Evolutionary conservation across 2,888 invertebrate genomes (phyloP).

Genomic region (Crepidodera aurea): DNA sequence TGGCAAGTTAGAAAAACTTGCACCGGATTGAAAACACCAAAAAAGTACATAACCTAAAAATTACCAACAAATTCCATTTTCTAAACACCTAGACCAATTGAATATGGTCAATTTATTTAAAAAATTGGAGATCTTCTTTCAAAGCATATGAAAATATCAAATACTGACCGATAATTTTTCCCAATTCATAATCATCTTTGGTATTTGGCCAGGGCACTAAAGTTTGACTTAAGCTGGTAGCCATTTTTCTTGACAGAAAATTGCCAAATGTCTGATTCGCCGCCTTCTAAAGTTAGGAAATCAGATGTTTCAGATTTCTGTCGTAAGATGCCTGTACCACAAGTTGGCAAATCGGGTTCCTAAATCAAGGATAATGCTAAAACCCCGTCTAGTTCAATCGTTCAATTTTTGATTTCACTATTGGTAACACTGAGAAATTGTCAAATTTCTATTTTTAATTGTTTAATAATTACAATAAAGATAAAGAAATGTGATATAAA

Average conservation of each 20-base stretch:
- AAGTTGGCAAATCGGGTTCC: no score
- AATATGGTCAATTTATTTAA: conserved; percentile 16
- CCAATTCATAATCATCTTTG: conserved; percentile 90
- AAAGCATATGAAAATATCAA: conserved; percentile 39
- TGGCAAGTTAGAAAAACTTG: conserved; percentile 42
- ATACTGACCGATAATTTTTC: conserved; percentile 89
- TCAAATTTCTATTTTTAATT: no score
- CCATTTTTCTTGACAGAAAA: conserved; percentile 70
- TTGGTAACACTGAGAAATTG: no score
- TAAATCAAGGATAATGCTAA: no score
- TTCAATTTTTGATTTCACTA: no score
- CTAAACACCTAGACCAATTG: conserved; percentile 24
- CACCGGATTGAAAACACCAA: conserved; percentile 56
- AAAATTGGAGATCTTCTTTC: conserved; percentile 18
- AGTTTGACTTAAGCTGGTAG: conserved; percentile 65
- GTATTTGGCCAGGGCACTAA: conserved; percentile 82
- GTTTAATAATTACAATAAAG: no score
- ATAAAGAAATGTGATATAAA: no score
- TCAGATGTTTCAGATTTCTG: no score
- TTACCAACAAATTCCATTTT: conserved; percentile 10
- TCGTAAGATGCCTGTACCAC: no score
- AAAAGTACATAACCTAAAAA: conserved; percentile 57
- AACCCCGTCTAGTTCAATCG: no score
- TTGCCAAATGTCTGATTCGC: no score
- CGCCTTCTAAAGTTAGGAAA: no score